phyloP scores from a whole-genome alignment of 2,888 invertebrate genomes.

The Ctena decussata region DNA sequence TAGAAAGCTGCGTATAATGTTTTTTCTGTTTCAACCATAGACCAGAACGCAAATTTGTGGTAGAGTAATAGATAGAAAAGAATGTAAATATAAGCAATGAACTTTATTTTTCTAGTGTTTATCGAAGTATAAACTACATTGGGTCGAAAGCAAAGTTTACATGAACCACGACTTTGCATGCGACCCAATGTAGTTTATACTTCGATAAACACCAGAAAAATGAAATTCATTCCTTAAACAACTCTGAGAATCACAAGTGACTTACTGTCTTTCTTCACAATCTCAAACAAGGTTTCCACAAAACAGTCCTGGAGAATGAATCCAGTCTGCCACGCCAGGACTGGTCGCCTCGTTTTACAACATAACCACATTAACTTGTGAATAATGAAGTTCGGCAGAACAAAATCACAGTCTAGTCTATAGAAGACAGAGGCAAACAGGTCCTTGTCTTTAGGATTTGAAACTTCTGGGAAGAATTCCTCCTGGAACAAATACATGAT shows the following conservation, averaged over 20 bases:
- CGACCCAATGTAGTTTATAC: too few species aligned
- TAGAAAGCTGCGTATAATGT: too few species aligned
- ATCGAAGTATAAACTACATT: too few species aligned
- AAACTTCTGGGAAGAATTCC: conserved; percentile 48
- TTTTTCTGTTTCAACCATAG: too few species aligned
- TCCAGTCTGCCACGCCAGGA: conserved; percentile 55
- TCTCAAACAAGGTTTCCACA: conserved; percentile 52
- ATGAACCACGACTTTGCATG: too few species aligned
- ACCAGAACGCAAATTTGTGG: too few species aligned
- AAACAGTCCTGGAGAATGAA: conserved; percentile 59
- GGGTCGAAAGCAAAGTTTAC: too few species aligned
- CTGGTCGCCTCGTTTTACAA: conserved; percentile 44
- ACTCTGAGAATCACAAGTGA: neutral
- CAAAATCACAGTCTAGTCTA: conserved; percentile 28
- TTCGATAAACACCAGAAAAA: too few species aligned
- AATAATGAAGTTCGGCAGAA: conserved; percentile 42
- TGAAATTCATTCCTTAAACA: too few species aligned
- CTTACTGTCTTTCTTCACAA: conserved; percentile 38
- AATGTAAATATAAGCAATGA: too few species aligned
- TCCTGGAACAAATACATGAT: conserved; percentile 21
- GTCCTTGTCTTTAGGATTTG: conserved; percentile 27
- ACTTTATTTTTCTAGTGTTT: too few species aligned
- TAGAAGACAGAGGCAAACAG: conserved; percentile 45
- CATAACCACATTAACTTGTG: conserved; percentile 40
- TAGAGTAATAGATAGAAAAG: too few species aligned